A percentile compares a stretch with the other conserved stretches of the same genome.
Evolutionary conservation across 2,888 invertebrate species (phyloP).

Genomic region (Prionchulus punctatus): DNA sequence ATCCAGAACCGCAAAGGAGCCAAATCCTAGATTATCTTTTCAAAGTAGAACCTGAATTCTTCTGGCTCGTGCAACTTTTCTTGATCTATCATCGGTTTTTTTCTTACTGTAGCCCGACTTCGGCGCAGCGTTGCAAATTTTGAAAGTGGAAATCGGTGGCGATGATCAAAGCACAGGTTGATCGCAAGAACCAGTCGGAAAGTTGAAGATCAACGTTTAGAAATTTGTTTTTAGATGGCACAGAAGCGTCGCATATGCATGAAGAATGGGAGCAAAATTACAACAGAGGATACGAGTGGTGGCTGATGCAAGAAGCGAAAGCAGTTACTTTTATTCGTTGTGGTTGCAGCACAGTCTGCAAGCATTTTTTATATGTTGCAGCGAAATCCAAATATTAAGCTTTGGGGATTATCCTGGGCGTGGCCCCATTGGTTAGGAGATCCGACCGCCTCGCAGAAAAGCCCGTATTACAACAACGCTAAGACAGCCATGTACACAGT

Average conservation of each 20-base stretch:
- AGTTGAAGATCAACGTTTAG: constrained; percentile 7
- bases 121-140: constrained; percentile 33
- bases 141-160: constrained; percentile 37
- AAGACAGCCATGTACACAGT: constrained; percentile 23
- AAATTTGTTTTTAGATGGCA: neutral
- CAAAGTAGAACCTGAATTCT: constrained; percentile 26
- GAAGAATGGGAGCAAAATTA: constrained; percentile 31
- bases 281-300: constrained; percentile 35
- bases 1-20: constrained; percentile 27
- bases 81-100: neutral
- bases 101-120: constrained; percentile 25
- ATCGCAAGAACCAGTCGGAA: too few species aligned
- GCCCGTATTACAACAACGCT: neutral
- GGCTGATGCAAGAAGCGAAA: constrained; percentile 34
- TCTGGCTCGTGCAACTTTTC: neutral
- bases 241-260: constrained; percentile 36
- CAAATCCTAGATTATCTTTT: constrained; percentile 34
- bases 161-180: constrained; percentile 34
- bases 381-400: constrained; percentile 34
- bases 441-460: constrained; percentile 17
- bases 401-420: constrained; percentile 36
- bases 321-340: too few species aligned
- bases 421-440: constrained; percentile 37
- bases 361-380: too few species aligned
- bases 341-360: too few species aligned